phyloP scores from a whole-genome alignment of 2,113 vertebrate genomes.

The Sminthopsis crassicaudata region DNA sequence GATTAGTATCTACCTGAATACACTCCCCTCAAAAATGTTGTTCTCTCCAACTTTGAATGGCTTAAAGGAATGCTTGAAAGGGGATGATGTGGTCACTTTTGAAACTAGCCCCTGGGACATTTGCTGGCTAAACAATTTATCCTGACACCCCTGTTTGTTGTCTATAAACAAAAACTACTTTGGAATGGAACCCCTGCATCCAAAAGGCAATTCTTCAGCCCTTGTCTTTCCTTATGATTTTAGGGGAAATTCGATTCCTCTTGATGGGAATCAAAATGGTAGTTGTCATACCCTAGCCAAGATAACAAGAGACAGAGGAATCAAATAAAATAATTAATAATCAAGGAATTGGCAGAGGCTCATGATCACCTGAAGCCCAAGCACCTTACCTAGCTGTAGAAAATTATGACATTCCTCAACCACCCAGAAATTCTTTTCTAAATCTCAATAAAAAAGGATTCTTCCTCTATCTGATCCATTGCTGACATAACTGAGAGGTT shows the following conservation, averaged over 20 bases:
- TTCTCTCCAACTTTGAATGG: background rate
- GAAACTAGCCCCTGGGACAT: background rate
- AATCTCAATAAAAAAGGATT: background rate
- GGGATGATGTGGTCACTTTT: background rate
- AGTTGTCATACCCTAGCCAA: background rate
- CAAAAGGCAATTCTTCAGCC: background rate
- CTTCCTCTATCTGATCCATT: background rate
- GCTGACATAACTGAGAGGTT: background rate
- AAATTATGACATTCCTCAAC: background rate
- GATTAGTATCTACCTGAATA: background rate
- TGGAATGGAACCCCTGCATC: background rate
- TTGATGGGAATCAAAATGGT: background rate
- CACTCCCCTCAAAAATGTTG: background rate
- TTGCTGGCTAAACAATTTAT: background rate
- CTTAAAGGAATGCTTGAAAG: background rate
- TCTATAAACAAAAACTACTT: background rate
- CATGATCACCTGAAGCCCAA: background rate
- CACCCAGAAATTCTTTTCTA: background rate
- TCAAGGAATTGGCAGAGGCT: background rate
- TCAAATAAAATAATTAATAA: background rate
- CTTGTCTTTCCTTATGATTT: background rate
- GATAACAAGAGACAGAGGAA: background rate
- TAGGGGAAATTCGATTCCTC: background rate
- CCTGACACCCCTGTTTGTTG: background rate
- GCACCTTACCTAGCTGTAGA: background rate